Base-by-base conservation (phyloP, 1,140 invertebrate genomes). In the Danaus melanippus region DNA sequence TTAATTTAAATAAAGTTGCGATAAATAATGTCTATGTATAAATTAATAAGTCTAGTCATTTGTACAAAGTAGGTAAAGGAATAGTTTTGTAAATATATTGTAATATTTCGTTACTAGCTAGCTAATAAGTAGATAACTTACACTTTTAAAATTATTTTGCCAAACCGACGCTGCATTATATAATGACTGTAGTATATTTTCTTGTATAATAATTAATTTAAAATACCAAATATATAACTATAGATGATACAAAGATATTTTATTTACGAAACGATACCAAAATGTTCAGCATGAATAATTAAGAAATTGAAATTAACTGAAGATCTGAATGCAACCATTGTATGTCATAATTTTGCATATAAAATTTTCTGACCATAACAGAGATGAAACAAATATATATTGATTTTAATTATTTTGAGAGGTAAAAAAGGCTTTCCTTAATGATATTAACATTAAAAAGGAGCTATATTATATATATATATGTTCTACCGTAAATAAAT, bases 31-130 rank as follows among this genome's bases (percentile, higher is more conserved):
- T 60, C 48, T 60, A 57, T 63, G 50, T 64, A 56, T 61, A 64
- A 58, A 69, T 63, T 62, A 66, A 70, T 32, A 32, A 69, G 56
- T 84, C 82, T 85, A 85, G 80, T 85, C 82, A 85, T 76, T 64
- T 85, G 82, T 85, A 85, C 82, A 85, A 83, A 85, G 68, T 85
- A 82, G 76, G 56, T 53, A 63, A 57, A 64, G 62, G 56, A 53
- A 56, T 66, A 62, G 39, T 43, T 55, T 47, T 79, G 74, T 76
- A 79, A 75, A 79, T 79, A 76, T 65, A 63, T 60, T 80, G 66
- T 78, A 74, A 68, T 66, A 66, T 69, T 71, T 65, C 53, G 60
- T 64, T 61, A 61, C 53, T 69, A 72, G 67, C 44, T 72, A 71
- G 61, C 48, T 46, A 58, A 59, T 68, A 67, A 62, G 60, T 66